Base-by-base conservation (phyloP, 2,113 vertebrate genomes). In the Pedetes capensis region DNA sequence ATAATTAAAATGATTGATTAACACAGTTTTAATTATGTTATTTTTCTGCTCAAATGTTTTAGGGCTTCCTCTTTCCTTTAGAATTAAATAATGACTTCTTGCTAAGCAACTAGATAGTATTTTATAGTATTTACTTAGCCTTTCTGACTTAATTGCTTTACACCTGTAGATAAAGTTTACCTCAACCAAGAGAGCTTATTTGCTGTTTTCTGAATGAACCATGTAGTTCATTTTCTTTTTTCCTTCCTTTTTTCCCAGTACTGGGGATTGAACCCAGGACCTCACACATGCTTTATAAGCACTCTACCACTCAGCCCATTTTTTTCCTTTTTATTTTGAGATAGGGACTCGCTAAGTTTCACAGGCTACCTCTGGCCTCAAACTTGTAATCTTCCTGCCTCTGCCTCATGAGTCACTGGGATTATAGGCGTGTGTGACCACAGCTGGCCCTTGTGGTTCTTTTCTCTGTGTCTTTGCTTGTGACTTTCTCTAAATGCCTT, bases 1-100 rank as follows among this genome's bases (percentile, higher is more conserved):
- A 82, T 93, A 76, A 93, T 94, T 90, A 88, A 95, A 94, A 69
- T 63, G 34, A 95, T 93, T 84, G 79, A 86, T 92, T 63, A 91
- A 64, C 79, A 22, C 29, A 64, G n/a, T 86, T 95, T 95, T 96
- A 94, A 96, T 92, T 78, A 87, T 83, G 78, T 66, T 87, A 91
- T 89, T 93, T 96, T 95, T 69, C 53, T 95, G 71, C 59, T 91
- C 66, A 91, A 51, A 91, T 76, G 92, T 93, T 93, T 37, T 71
- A 81, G 72, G 22, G 25, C 90, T 87, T 95, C 86, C 72, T 91
- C 61, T 94, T 96, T 88, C 66, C 89, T 94, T 74, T 93, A 88
- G 69, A 74, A 92, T 93, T 79, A 82, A 96, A 63, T 82, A 95
- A 95, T 79, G 69, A 85, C 74, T 82, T 91, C 79, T 83, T 89